Percentiles rank a stretch among this genome's conserved stretches.
Evolutionary conservation across 2,888 invertebrate genomes (phyloP).

Genomic region (Caprella mutica): DNA sequence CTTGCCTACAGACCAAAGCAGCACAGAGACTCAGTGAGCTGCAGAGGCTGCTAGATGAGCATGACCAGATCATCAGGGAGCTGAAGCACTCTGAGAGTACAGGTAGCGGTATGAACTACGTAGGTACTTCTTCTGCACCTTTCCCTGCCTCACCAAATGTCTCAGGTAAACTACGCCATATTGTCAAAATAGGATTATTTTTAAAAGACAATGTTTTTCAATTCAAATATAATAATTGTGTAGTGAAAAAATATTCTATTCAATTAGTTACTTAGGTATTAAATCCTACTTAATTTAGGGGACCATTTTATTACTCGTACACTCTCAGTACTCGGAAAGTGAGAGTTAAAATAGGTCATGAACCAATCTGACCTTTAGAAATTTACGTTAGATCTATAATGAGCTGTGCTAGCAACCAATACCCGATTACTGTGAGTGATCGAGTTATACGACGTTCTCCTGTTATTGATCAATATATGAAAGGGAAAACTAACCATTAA

Average conservation of each 20-base stretch:
- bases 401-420: background rate
- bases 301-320: no score
- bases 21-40: constrained; percentile 25
- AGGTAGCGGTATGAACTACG: constrained; percentile 6
- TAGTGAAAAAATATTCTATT: background rate
- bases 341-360: no score
- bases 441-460: no score
- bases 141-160: background rate
- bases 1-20: constrained; percentile 21
- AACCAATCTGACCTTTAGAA: no score
- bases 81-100: constrained; percentile 30
- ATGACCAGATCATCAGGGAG: constrained; percentile 30
- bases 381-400: background rate
- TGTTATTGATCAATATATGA: no score
- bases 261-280: background rate
- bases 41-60: constrained; percentile 27
- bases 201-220: background rate
- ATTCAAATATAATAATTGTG: background rate
- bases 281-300: background rate
- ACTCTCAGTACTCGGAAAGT: no score
- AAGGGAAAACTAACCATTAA: background rate
- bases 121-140: background rate
- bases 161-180: background rate
- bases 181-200: background rate
- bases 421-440: no score